A percentile compares a stretch with the other conserved stretches of the same genome.
phyloP scores from a whole-genome alignment of 92 coral and sea anemone species.

The Zoanthus solanderi region DNA sequence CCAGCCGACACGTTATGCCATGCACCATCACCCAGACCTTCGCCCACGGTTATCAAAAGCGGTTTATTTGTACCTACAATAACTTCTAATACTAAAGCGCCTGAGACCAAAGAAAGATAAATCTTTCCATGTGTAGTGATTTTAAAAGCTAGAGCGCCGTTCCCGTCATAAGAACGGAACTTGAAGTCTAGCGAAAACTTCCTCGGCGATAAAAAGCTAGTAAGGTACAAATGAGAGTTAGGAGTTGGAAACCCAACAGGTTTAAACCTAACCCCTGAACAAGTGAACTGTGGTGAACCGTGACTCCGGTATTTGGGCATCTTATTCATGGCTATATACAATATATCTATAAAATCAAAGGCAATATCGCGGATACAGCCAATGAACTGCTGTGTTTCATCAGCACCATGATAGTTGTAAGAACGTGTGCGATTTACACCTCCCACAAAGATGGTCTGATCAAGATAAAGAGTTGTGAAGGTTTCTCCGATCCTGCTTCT shows the following conservation, averaged over 20 bases:
- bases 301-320: conserved; percentile 49
- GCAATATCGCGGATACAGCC: conserved; percentile 85
- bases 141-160: conserved; percentile 81
- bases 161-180: conserved; percentile 81
- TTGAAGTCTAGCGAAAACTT: conserved; percentile 74
- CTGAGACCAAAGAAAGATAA: conserved; percentile 70
- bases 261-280: conserved; percentile 62
- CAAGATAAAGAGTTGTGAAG: conserved; percentile 76
- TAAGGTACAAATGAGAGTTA: conserved; percentile 66
- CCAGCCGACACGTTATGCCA: conserved; percentile 95
- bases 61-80: conserved; percentile 69
- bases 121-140: conserved; percentile 64
- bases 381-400: conserved; percentile 65
- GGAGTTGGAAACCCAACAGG: conserved; percentile 81
- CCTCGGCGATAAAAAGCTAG: conserved; percentile 56
- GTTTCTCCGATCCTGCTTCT: conserved; percentile 56
- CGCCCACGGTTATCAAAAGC: conserved; percentile 76
- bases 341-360: conserved; percentile 73
- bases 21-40: conserved; percentile 84
- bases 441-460: conserved; percentile 77
- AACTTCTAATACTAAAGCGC: conserved; percentile 79
- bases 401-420: conserved; percentile 66
- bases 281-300: conserved; percentile 59
- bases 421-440: conserved; percentile 80
- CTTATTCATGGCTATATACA: conserved; percentile 67